Evolutionary conservation across 2,797 vertebrate species (phyloP).

Genomic region (Pseudochaenichthys georgianus): DNA sequence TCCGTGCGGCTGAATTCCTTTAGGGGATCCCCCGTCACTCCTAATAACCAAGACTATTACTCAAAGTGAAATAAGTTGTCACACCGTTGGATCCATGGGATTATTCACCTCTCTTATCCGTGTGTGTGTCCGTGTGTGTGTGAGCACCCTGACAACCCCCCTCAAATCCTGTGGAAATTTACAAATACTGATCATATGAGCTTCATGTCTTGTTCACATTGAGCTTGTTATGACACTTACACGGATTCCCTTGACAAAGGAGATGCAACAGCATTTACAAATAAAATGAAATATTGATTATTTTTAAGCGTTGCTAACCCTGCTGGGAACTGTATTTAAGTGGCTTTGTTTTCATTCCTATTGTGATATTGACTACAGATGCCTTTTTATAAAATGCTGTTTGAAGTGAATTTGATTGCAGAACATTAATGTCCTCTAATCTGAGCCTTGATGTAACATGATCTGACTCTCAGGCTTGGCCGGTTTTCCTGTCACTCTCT

Average conservation of each 20-base stretch:
- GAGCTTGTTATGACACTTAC: slow-evolving; percentile 23
- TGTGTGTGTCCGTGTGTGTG: slow-evolving; percentile 6
- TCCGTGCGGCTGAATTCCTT: slow-evolving; percentile 34
- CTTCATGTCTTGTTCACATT: slow-evolving; percentile 13
- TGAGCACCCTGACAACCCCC: not conserved
- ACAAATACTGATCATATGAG: not conserved
- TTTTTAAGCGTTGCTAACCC: not conserved
- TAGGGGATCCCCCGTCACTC: slow-evolving; percentile 41
- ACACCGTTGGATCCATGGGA: slow-evolving; percentile 22
- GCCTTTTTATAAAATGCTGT: slow-evolving; percentile 38
- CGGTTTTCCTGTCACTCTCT: not conserved
- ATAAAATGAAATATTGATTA: slow-evolving; percentile 55
- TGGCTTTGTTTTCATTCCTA: slow-evolving; percentile 33
- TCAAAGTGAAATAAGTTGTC: slow-evolving; percentile 64
- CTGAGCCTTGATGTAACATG: slow-evolving; percentile 4
- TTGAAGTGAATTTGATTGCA: slow-evolving; percentile 23
- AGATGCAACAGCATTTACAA: slow-evolving; percentile 26
- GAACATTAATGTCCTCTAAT: slow-evolving; percentile 18
- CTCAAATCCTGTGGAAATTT: slow-evolving; percentile 2
- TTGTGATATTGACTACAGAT: slow-evolving; percentile 22
- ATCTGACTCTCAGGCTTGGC: not conserved
- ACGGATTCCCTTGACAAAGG: slow-evolving; percentile 2
- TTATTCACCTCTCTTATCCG: slow-evolving; percentile 38
- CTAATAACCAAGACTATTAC: slow-evolving; percentile 68
- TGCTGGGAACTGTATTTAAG: slow-evolving; percentile 4